These are phyloP conservation scores for Sylvilagus floridanus DNA, from an alignment of 2,797 vertebrate species.

Conservation along the genomic window DNA sequence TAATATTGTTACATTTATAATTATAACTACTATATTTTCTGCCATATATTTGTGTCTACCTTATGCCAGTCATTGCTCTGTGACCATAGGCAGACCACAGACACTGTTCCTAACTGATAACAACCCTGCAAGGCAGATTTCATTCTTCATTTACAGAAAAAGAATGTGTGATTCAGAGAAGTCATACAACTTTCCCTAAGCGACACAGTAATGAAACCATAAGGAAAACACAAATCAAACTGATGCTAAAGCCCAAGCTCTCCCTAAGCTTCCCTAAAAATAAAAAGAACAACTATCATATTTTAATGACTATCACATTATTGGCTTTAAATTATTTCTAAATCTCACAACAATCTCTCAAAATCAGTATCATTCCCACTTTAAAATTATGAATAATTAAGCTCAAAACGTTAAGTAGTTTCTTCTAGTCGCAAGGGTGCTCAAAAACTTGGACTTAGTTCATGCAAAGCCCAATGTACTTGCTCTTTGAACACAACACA, in stretches of 20 bases:
- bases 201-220: neutral
- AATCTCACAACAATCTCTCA: neutral
- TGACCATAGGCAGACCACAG: neutral
- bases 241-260: neutral
- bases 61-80: neutral
- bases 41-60: neutral
- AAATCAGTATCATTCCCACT: neutral
- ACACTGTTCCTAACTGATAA: neutral
- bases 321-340: conserved; percentile 29
- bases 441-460: neutral
- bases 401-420: conserved; percentile 7
- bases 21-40: neutral
- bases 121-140: neutral
- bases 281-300: neutral
- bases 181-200: neutral
- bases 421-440: neutral
- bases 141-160: neutral
- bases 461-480: neutral
- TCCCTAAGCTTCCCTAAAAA: neutral
- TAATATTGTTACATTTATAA: neutral
- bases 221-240: conserved; percentile 1
- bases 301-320: neutral
- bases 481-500: neutral
- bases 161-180: neutral
- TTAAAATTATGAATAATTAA: neutral